Evolutionary conservation across 2,888 invertebrate genomes (phyloP).

Genomic region (Dasysyrphus tricinctus): DNA sequence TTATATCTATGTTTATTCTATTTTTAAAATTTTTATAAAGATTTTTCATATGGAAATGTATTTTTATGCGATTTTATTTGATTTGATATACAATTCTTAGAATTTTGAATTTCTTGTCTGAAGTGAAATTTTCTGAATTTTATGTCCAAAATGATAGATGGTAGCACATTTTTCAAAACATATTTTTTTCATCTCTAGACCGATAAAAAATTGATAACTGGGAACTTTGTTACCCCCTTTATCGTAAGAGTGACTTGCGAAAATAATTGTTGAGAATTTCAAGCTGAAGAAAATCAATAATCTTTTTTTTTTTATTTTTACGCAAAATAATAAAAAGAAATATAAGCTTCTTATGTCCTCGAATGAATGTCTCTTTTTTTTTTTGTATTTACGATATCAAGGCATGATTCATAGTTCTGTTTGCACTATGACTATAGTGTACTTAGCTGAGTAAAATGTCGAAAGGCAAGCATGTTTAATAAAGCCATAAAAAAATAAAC

Average conservation of each 20-base stretch:
- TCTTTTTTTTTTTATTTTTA: no score
- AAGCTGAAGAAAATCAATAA: no score
- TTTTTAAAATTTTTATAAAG: not conserved
- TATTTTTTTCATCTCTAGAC: no score
- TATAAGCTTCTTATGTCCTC: not conserved
- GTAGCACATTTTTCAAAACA: no score
- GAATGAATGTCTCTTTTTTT: not conserved
- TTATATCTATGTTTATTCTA: conserved; percentile 10
- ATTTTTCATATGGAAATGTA: not conserved
- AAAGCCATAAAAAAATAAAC: not conserved
- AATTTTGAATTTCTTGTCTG: no score
- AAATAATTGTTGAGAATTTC: no score
- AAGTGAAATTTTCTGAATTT: no score
- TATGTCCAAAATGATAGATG: no score
- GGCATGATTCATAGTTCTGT: conserved; percentile 26
- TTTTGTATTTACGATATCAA: not conserved
- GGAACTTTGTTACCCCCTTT: no score
- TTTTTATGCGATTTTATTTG: not conserved
- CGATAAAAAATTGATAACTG: no score
- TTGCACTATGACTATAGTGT: not conserved
- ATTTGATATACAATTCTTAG: not conserved
- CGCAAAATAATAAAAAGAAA: no score
- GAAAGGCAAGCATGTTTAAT: conserved; percentile 10
- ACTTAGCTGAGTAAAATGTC: conserved; percentile 2
- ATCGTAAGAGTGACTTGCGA: no score